Evolutionary conservation across 2,888 invertebrate species (phyloP), one percentile per base, ranked within the genome.

Genomic region (Volucella zonaria): DNA sequence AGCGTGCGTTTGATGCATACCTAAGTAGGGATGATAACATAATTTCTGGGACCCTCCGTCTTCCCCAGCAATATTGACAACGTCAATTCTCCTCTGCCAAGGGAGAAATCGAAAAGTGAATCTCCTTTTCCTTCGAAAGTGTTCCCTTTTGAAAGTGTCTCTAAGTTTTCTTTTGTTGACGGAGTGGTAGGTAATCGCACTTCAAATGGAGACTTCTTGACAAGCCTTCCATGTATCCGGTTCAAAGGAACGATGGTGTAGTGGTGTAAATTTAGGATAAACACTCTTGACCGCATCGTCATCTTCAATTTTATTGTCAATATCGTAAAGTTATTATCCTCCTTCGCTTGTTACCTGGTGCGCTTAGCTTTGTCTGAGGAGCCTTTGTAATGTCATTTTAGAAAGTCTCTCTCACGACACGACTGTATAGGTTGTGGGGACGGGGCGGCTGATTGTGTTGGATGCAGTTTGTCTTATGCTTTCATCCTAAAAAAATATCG

Each of bases 1-100:
- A 83, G 79, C 80, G 70, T 79, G 83, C 83, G 75, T 80, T 80
- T 71, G 83, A 83, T 83, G 83, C 79, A 83, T 83, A 83, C 83
- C 70, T 76, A 83, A 83, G 83, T 71, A 80, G 75, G 70, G 61
- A 71, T 83, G 83, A 80, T 83, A 83, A 83, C 83, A 83, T 80
- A 80, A 80, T 83, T 71, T 59, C 75, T 15, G 73, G 45, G 62
- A 11, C 52, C 15, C 14, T 58, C 54, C 11, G 18, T 23, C 62
- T 51, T 59, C 9, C 15, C 6, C 31, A 56, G 49, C 11, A 12
- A 43, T 40, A 18, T 40, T 43, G 31, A 42, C 38, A 56, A 52
- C 11, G 45, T 45, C 73, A 68, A 78, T 61, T n/a, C 56, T 18
- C 1, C 45, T 56, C 62, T 43, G 40, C 52, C 40, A 67, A 73